Evolutionary conservation across 2,797 vertebrate genomes (phyloP).

Genomic region (Paratrypauchen microcephalus): DNA sequence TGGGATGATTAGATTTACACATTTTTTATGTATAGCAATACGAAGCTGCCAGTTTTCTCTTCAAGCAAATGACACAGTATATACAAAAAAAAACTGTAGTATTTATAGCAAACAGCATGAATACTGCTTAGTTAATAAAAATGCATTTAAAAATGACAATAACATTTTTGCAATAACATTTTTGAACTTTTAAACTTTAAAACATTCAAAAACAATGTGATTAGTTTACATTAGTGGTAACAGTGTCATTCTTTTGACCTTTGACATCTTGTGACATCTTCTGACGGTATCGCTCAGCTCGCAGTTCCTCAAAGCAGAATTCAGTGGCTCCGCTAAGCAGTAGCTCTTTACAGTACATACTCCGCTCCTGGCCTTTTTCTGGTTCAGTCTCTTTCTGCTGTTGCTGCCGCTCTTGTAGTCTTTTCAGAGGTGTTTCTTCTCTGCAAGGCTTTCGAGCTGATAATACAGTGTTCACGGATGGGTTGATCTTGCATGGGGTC

Average conservation of each 20-base stretch:
- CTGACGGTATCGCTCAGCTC: constrained; percentile 88
- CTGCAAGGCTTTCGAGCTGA: constrained; percentile 84
- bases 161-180: no score
- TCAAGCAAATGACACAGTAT: background rate
- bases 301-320: constrained; percentile 94
- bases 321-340: constrained; percentile 88
- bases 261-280: constrained; percentile 65
- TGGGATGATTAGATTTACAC: background rate
- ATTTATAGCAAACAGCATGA: constrained; percentile 20
- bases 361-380: constrained; percentile 78
- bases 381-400: constrained; percentile 74
- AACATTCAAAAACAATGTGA: background rate
- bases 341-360: constrained; percentile 94
- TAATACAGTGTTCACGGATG: constrained; percentile 85
- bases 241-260: constrained; percentile 7
- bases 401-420: constrained; percentile 83
- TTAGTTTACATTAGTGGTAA: constrained; percentile 26
- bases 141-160: background rate
- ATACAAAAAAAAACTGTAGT: constrained; percentile 13
- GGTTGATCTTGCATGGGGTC: constrained; percentile 94
- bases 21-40: background rate
- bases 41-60: background rate
- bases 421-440: constrained; percentile 86
- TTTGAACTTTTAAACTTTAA: no score
- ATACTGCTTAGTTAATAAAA: background rate